phyloP scores from a whole-genome alignment of 2,113 vertebrate species.

The Brachyhypopomus occidentalis region DNA sequence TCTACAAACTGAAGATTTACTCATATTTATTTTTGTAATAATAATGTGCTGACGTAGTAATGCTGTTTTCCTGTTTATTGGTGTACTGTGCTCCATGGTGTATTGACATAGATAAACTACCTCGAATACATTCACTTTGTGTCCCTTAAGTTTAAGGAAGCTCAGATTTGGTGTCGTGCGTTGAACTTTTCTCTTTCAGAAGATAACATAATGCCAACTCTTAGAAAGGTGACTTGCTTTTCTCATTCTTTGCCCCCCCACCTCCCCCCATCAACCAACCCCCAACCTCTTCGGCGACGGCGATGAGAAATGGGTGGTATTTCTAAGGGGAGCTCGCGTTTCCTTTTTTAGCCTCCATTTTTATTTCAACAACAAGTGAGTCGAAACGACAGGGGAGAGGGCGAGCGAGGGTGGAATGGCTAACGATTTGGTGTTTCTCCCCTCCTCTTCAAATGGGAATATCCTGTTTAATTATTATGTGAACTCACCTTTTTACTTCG shows the following conservation, averaged over 20 bases:
- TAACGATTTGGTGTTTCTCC: constrained; percentile 35
- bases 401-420: constrained; percentile 28
- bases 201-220: constrained; percentile 62
- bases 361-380: constrained; percentile 69
- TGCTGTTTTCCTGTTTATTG: neutral
- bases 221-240: constrained; percentile 74
- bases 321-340: constrained; percentile 75
- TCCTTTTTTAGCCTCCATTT: constrained; percentile 80
- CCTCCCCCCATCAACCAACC: constrained; percentile 71
- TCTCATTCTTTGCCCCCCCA: constrained; percentile 54
- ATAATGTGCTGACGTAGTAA: neutral
- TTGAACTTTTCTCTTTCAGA: constrained; percentile 51
- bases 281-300: constrained; percentile 69
- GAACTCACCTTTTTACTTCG: constrained; percentile 11
- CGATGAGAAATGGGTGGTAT: constrained; percentile 75
- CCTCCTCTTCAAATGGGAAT: constrained; percentile 29
- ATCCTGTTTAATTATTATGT: constrained; percentile 41
- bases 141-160: neutral
- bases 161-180: constrained; percentile 12
- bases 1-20: neutral
- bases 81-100: neutral
- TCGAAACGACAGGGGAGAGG: constrained; percentile 49
- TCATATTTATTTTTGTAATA: neutral
- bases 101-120: no score
- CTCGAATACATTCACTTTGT: neutral